A percentile compares a stretch with the other conserved stretches of the same genome.
Conservation (phyloP, 2,113 vertebrate genomes). For the Taxidea taxus region DNA sequence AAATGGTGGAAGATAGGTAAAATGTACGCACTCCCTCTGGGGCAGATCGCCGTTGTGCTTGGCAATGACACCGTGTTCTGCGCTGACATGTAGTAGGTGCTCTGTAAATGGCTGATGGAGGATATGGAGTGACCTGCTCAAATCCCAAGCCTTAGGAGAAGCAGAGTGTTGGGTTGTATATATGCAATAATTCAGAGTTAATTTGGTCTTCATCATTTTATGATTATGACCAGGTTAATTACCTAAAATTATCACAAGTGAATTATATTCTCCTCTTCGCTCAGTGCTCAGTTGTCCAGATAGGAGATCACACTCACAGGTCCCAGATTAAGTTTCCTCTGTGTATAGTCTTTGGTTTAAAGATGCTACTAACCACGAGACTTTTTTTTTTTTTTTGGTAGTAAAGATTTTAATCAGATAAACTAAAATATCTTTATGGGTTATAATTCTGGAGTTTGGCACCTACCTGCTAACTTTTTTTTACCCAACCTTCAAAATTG, state of each 20-base stretch:
- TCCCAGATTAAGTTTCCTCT: constrained; percentile 11
- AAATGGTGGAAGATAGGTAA: background rate
- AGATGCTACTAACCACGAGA: background rate
- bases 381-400: background rate
- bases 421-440: background rate
- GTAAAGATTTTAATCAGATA: background rate
- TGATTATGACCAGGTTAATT: constrained; percentile 15
- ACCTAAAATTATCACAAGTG: background rate
- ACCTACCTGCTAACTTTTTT: background rate
- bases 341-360: background rate
- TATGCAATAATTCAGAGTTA: background rate
- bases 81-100: background rate
- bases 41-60: background rate
- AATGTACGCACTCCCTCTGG: background rate
- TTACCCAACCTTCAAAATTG: background rate
- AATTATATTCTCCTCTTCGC: background rate
- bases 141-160: background rate
- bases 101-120: background rate
- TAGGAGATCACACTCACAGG: background rate
- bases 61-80: background rate
- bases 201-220: constrained; percentile 10
- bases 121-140: background rate
- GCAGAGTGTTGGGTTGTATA: background rate
- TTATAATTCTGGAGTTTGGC: background rate
- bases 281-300: background rate